A percentile compares a stretch with the other conserved stretches of the same genome.
Conservation (phyloP, 2,888 invertebrate genomes). For the Sycophila texana region DNA sequence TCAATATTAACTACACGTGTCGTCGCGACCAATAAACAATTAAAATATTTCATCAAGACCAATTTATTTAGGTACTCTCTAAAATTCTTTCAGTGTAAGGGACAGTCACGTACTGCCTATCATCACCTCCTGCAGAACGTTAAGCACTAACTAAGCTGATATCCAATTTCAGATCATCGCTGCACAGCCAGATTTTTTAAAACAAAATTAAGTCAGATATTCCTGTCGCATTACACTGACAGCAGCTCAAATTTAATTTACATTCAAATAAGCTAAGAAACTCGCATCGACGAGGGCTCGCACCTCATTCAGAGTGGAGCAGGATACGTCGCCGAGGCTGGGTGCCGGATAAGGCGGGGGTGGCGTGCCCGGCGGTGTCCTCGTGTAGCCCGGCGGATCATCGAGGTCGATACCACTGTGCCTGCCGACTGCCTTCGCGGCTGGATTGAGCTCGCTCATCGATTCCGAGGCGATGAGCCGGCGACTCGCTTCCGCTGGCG, state of each 20-base stretch:
- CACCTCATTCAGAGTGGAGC: constrained; percentile 69
- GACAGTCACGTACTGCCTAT: too few species aligned
- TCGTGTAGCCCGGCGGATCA: constrained; percentile 71
- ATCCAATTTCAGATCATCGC: too few species aligned
- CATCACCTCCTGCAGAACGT: too few species aligned
- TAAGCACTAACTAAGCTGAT: too few species aligned
- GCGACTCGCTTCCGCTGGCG: constrained; percentile 74
- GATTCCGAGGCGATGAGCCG: constrained; percentile 80
- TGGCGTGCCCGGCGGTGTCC: constrained; percentile 91
- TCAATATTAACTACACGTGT: too few species aligned
- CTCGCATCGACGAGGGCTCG: too few species aligned
- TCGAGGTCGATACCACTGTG: constrained; percentile 73
- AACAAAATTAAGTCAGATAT: too few species aligned
- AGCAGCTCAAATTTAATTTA: neutral
- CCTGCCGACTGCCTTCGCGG: constrained; percentile 14
- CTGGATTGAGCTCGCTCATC: constrained; percentile 77
- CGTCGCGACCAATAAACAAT: too few species aligned
- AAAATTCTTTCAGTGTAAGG: too few species aligned
- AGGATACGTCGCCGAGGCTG: constrained; percentile 66
- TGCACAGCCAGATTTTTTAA: too few species aligned
- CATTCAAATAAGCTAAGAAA: too few species aligned
- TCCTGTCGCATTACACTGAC: neutral
- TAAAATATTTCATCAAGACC: too few species aligned
- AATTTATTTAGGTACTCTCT: neutral
- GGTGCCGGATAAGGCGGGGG: constrained; percentile 87